Base-by-base conservation (phyloP, 2,113 vertebrate genomes). In the Hassar affinis region DNA sequence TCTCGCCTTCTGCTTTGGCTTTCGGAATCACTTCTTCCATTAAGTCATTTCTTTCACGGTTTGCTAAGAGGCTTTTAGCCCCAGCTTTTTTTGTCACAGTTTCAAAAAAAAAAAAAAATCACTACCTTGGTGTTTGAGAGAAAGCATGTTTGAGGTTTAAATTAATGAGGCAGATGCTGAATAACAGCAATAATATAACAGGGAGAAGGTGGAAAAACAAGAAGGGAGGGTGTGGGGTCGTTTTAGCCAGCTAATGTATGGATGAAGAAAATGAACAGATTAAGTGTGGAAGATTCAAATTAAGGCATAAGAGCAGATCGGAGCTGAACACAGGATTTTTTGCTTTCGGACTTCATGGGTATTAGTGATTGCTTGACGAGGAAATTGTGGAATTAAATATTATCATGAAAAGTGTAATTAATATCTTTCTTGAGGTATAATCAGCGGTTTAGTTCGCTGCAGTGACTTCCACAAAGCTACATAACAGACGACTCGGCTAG, bases 1-100 rank as follows among this genome's bases (percentile, higher is more conserved):
- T 77, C 49, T 74, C 86, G 87, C 64, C 84, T 85, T 85, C 88
- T 91, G 75, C 84, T 84, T 86, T 87, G 85, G 87, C 88, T 91
- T 88, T 89, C 83, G 87, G 86, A 91, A 83, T 87, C 84, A 87
- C 77, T 64, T 85, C 88, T 88, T 90, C 93, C 93, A 94, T 94
- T 93, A 93, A 94, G 93, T 93, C 77, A 93, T 94, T 94, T 93
- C 87, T 91, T 91, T 88, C 87, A 82, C 22, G 78, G 81, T 85
- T 92, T 91, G 88, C 91, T 89, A 90, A 92, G 86, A 94, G 89
- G 92, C 92, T 94, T 94, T 94, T 93, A 94, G 92, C 87, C 89
- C 77, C 79, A 79, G 85, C 81, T 86, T 90, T 90, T 84, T 90
- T 25, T 38, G 47, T 18, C 88, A 91, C 89, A 90, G 85, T 86